Evolutionary conservation across 2,888 invertebrate species (phyloP), one percentile per base, ranked within the genome.

Genomic region (Leptogaster cylindrica): DNA sequence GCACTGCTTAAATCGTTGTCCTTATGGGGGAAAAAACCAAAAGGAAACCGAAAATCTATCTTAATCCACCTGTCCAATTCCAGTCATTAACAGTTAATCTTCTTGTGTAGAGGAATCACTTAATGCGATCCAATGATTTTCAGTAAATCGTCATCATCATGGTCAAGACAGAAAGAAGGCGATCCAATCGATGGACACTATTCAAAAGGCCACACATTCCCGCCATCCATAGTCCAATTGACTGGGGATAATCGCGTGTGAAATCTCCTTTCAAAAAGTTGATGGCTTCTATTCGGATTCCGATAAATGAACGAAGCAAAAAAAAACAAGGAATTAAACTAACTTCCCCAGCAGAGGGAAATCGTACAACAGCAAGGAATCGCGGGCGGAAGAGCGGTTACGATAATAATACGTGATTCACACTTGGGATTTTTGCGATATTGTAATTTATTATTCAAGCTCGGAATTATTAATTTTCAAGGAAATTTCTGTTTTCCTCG

Each of bases 21-120:
- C 52, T n/a, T 20, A 4, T 1, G 33, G 2, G 16, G 52, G 27
- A 33, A n/a, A 8, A 52, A 52, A 52, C 33, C 52, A 52, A 52
- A n/a, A 52, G 52, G 52, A 52, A 52, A 52, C 52, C 52, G 33
- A 33, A 52, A 33, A 20, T 31, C 52, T 33, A 52, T 33, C 52
- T 52, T 52, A 52, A 52, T 52, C 52, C 52, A 52, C 52, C 52
- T 52, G 52, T 52, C 52, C 52, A 52, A 52, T 52, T 52, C 33
- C 31, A 52, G 52, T 52, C 52, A 52, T 52, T 52, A 52, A 52
- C 14, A 52, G 31, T 52, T 52, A 52, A 52, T 52, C 52, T 18
- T 28, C 52, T 52, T 52, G 52, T 33, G 52, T 18, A 52, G 14
- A 12, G 52, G 33, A 52, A 52, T 52, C 52, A 33, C 33, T 52